Conservation (phyloP, 2,888 invertebrate genomes). For the Shargacucullia verbasci region DNA sequence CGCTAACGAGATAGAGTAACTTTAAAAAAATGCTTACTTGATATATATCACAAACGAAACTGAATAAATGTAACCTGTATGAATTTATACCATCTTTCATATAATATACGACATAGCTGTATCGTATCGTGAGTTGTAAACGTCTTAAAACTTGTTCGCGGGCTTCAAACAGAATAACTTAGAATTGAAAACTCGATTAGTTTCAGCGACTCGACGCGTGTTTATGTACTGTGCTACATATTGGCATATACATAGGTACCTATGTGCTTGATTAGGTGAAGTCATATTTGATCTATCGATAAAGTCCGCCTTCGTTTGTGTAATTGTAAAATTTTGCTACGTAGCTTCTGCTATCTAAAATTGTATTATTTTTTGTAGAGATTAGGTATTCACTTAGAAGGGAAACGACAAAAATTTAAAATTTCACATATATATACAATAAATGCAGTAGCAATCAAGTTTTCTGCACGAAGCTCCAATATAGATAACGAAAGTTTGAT, state of each 20-base stretch:
- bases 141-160: slow-evolving; percentile 62
- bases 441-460: too few relatives aligned
- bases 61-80: too few relatives aligned
- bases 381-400: too few relatives aligned
- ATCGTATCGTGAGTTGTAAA: slow-evolving; percentile 58
- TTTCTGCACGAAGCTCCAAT: too few relatives aligned
- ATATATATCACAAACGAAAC: too few relatives aligned
- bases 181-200: slow-evolving; percentile 83
- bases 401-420: too few relatives aligned
- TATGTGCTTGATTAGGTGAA: slow-evolving; percentile 21
- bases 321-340: not conserved
- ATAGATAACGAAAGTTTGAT: too few relatives aligned
- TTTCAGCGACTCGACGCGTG: slow-evolving; percentile 67
- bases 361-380: too few relatives aligned
- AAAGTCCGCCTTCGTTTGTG: not conserved
- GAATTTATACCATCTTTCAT: too few relatives aligned
- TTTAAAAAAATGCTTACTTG: too few relatives aligned
- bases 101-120: not conserved
- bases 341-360: not conserved
- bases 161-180: slow-evolving; percentile 82
- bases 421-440: too few relatives aligned
- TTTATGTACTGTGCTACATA: slow-evolving; percentile 46
- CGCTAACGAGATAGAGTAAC: too few relatives aligned
- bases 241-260: slow-evolving; percentile 5
- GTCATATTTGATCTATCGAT: slow-evolving; percentile 24